These are phyloP conservation scores for Champsocephalus esox DNA, from an alignment of 2,797 vertebrate species.

Conservation along the genomic window DNA sequence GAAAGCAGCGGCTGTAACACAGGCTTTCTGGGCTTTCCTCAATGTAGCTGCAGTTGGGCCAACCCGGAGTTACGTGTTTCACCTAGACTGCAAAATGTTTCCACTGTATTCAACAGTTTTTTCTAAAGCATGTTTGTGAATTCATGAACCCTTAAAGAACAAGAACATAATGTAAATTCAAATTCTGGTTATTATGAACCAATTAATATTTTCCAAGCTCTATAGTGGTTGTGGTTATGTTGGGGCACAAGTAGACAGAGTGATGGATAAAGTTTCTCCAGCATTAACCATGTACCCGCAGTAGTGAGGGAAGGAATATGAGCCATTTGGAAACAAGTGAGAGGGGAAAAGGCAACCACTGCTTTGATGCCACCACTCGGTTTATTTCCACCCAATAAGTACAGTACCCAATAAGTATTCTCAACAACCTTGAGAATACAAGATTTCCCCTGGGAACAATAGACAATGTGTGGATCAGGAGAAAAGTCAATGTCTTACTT, in stretches of 20 bases:
- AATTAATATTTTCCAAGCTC: conserved; percentile 66
- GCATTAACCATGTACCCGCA: conserved; percentile 15
- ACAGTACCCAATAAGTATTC: conserved; percentile 25
- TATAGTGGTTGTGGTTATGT: conserved; percentile 57
- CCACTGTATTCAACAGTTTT: conserved; percentile 41
- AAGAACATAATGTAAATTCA: conserved; percentile 61
- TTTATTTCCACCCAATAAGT: conserved; percentile 10
- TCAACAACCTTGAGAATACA: conserved; percentile 33
- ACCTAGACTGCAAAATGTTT: conserved; percentile 49
- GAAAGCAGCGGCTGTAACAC: neutral
- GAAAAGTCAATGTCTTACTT: conserved; percentile 28
- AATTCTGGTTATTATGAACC: conserved; percentile 47
- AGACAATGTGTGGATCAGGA: conserved; percentile 9
- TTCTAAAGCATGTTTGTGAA: conserved; percentile 39
- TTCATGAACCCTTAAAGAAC: conserved; percentile 39
- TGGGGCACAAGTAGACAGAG: conserved; percentile 35
- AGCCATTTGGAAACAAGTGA: conserved; percentile 38
- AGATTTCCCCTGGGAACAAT: conserved; percentile 21
- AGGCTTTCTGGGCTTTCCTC: conserved; percentile 53
- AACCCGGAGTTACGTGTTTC: conserved; percentile 42
- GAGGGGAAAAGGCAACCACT: conserved; percentile 24
- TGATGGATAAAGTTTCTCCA: conserved; percentile 45
- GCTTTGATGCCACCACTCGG: neutral
- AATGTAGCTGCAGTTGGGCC: conserved; percentile 44
- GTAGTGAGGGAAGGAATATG: conserved; percentile 12